Percentiles rank a stretch among this genome's conserved stretches.
Conservation (phyloP, 1,140 invertebrate genomes). For the Eueides isabella region DNA sequence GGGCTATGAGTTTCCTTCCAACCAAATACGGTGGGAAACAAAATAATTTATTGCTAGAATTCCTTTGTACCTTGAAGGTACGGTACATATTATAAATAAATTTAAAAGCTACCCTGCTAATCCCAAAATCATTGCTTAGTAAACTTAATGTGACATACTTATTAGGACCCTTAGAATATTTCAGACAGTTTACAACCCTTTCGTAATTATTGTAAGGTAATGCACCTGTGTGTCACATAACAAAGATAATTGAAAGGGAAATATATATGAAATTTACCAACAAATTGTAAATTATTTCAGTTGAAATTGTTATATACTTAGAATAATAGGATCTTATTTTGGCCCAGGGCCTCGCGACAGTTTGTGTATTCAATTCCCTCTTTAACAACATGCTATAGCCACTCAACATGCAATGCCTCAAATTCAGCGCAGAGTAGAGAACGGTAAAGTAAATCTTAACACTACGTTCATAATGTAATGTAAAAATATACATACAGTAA, state of each 20-base stretch:
- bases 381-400: too few species aligned
- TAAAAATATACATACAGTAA: neutral
- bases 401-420: too few species aligned
- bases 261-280: too few species aligned
- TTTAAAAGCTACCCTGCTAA: neutral
- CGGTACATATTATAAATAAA: neutral
- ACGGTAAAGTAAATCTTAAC: too few species aligned
- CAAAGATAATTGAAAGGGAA: constrained; percentile 15
- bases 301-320: neutral
- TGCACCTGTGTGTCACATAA: constrained; percentile 34
- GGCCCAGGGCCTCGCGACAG: too few species aligned
- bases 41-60: neutral
- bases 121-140: constrained; percentile 1
- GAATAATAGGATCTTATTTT: too few species aligned
- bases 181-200: constrained; percentile 23
- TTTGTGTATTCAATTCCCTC: too few species aligned
- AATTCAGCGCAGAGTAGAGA: too few species aligned
- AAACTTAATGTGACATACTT: neutral
- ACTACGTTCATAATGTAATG: too few species aligned
- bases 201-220: constrained; percentile 4
- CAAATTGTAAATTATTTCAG: too few species aligned
- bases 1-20: neutral
- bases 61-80: neutral
- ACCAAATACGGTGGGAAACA: neutral
- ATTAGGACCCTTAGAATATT: constrained; percentile 17